Base-by-base conservation (phyloP, 2,113 vertebrate species). In the Eurystomus gularis region DNA sequence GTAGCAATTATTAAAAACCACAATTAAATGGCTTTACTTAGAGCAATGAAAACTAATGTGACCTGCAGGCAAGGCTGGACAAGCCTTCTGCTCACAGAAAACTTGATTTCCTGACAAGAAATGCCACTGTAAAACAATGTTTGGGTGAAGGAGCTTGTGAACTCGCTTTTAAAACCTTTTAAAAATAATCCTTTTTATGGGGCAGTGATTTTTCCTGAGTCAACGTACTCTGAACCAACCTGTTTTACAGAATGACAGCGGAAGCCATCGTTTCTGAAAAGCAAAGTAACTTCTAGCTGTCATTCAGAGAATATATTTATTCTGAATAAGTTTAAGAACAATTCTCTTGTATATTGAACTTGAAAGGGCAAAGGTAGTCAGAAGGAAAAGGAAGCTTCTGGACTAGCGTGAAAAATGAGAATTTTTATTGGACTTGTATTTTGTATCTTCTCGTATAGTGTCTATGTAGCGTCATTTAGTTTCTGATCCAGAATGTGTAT, bases 31-130 rank as follows among this genome's bases (percentile, higher is more conserved):
- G 7, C 40, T 88, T 90, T 62, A 57, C 49, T 42, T 90, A 83
- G 77, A 88, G 93, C 69, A 80, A 52, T 71, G 52, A 57, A 94
- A 94, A 70, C 15, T 77, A 73, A 62, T 0, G 0, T 96, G 86
- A 54, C 73, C 65, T 86, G 76, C 60, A 61, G 82, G 54, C 89
- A 95, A 93, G 77, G 80, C 69, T 88, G 84, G 80, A 35, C 60
- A 88, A 66, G 79, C 61, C 42, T 90, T 61, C 76, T 71, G 33
- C 52, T 91, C 48, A 42, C 37, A 71, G 87, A 87, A 94, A 61
- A 57, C 11, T 60, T 83, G 48, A 69, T 90, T 77, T 86, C n/a
- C 35, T 93, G 75, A 85, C 82, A 78, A 92, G 46, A 94, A 95
- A 52, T 85, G 39, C 60, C 51, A 40, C 72, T 78, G 55, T n/a